Base-by-base conservation (phyloP, 2,113 vertebrate species). In the Siphamia tubifer region DNA sequence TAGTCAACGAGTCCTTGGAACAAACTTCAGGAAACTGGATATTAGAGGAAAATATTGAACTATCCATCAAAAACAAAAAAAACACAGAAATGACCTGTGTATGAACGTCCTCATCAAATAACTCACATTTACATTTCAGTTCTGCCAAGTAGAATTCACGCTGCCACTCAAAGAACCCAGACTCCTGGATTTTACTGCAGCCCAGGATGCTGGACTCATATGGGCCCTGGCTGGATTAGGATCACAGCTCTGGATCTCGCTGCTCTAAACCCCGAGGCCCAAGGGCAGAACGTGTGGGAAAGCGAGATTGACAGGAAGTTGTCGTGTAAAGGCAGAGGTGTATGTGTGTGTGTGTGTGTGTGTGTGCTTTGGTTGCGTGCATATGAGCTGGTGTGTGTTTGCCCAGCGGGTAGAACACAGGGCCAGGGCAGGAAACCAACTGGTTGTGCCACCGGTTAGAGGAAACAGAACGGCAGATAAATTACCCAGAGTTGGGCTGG, bases 251-350 rank as follows among this genome's bases (percentile, higher is more conserved):
- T 11, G 12, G 58, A 66, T 77, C 74, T 56, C 56, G 58, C 40
- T 65, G 30, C 48, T 25, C 68, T 58, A 42, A 53, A 49, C 42
- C 68, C 49, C 5, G 13, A 51, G 35, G 69, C 79, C 78, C 24
- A 66, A 77, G 81, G 82, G 65, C 80, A 61, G 69, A 76, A 68
- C 34, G 15, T 73, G 76, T 69, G 76, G 73, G 74, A 79, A 75
- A 80, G 60, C 54, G 66, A 66, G 56, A 76, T 78, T 79, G 75
- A 83, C 73, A 84, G 81, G 84, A 86, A 85, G 77, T 78, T 81
- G 66, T 77, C 3, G 67, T 71, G 79, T 81, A 81, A 75, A 74
- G 34, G 74, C 81, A 77, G 71, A 81, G 36, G 74, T 72, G 68
- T 80, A 56, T 68, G 44, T 67, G 45, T 36, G 42, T 54, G 51